Percentiles rank a stretch among this genome's conserved stretches.
Evolutionary conservation across 2,888 invertebrate genomes (phyloP).

Genomic region (Lepas anatifera): DNA sequence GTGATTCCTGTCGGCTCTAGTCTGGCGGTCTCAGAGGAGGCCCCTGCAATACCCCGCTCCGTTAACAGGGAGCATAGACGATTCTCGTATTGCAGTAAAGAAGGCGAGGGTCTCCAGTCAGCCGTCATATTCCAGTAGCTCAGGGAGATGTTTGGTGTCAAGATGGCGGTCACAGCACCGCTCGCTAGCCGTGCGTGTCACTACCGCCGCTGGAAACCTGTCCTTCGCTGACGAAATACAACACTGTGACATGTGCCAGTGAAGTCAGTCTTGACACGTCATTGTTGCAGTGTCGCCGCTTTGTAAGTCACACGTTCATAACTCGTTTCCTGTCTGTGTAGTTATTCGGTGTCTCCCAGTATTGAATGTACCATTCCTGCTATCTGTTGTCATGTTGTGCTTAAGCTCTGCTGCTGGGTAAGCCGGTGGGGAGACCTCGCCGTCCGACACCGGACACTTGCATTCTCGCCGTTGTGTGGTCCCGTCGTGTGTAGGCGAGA

Average conservation of each 20-base stretch:
- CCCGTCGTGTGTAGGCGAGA: neutral
- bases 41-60: no score
- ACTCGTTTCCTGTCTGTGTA: neutral
- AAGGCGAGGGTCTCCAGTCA: neutral
- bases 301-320: neutral
- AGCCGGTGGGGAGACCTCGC: neutral
- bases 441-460: neutral
- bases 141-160: neutral
- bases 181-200: neutral
- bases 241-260: no score
- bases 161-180: neutral
- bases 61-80: no score
- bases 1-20: neutral
- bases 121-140: neutral
- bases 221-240: no score
- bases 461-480: neutral
- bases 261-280: no score
- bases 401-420: no score
- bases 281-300: no score
- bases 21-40: neutral
- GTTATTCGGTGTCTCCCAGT: neutral
- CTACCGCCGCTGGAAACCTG: no score
- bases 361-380: neutral
- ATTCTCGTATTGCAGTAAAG: no score
- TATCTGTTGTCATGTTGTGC: no score